Conservation (phyloP, 2,888 invertebrate genomes). For the Clistopyga incitator region DNA sequence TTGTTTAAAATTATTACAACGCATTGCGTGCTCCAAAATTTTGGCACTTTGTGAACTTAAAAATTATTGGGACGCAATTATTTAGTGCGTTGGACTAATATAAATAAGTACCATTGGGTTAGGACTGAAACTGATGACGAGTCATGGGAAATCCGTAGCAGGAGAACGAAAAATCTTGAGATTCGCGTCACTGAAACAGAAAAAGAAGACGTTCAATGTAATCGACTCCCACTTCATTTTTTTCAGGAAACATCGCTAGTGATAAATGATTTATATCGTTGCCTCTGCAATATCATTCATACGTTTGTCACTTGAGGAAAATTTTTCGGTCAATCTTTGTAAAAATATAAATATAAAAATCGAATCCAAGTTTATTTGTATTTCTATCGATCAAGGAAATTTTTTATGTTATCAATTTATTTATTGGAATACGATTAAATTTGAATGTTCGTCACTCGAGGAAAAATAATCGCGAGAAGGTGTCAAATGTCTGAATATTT, state of each 20-base stretch:
- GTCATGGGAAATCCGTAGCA: conserved; percentile 29
- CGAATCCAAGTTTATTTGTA: background rate
- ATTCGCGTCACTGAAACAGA: conserved; percentile 48
- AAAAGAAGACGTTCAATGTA: conserved; percentile 32
- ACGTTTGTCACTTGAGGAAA: background rate
- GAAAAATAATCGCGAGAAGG: too few species aligned
- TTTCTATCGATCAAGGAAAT: background rate
- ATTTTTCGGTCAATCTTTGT: too few species aligned
- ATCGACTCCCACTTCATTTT: conserved; percentile 4
- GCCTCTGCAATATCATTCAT: background rate
- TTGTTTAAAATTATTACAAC: background rate
- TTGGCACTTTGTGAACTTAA: conserved; percentile 1
- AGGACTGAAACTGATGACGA: background rate
- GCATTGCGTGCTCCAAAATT: background rate
- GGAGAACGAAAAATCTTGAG: conserved; percentile 15
- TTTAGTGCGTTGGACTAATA: conserved; percentile 1
- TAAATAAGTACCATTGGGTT: conserved; percentile 47
- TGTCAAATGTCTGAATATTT: background rate
- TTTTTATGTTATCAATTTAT: too few species aligned
- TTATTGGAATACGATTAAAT: too few species aligned
- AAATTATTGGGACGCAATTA: conserved; percentile 27
- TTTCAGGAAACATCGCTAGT: background rate
- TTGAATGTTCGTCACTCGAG: too few species aligned
- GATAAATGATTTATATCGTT: background rate
- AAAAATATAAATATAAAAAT: background rate